Evolutionary conservation across 2,888 invertebrate genomes (phyloP).

Genomic region (Troilus luridus): DNA sequence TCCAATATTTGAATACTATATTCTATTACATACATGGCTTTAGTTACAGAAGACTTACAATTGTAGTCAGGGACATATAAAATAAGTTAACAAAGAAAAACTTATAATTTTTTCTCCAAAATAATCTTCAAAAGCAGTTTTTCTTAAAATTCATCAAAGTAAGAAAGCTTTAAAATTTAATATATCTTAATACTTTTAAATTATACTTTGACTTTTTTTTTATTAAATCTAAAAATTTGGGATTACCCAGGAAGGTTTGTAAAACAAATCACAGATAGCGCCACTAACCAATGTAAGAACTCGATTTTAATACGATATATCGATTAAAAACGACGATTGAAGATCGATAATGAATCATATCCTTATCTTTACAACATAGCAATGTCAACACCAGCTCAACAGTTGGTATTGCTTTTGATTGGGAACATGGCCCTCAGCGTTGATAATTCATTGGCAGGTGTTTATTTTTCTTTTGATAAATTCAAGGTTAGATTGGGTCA

Average conservation of each 20-base stretch:
- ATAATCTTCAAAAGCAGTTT: neutral
- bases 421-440: neutral
- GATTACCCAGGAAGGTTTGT: neutral
- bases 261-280: neutral
- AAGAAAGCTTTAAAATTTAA: too few species aligned
- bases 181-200: neutral
- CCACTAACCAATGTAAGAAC: neutral
- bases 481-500: conserved; percentile 14
- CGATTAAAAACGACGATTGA: neutral
- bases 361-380: conserved; percentile 6
- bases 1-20: too few species aligned
- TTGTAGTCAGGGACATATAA: too few species aligned
- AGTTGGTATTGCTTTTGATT: conserved; percentile 18
- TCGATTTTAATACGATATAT: neutral
- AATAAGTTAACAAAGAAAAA: too few species aligned
- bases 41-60: too few species aligned
- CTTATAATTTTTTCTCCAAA: too few species aligned
- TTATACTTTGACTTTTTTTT: neutral
- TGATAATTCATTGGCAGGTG: conserved; percentile 17
- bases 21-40: too few species aligned
- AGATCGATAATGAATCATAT: neutral
- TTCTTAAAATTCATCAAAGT: neutral
- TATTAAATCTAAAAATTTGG: neutral
- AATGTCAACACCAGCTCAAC: conserved; percentile 23
- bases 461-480: conserved; percentile 4